These are phyloP conservation scores for Hapalemur alaotrensis DNA, from an alignment of 2,797 vertebrate genomes.

Conservation along the genomic window DNA sequence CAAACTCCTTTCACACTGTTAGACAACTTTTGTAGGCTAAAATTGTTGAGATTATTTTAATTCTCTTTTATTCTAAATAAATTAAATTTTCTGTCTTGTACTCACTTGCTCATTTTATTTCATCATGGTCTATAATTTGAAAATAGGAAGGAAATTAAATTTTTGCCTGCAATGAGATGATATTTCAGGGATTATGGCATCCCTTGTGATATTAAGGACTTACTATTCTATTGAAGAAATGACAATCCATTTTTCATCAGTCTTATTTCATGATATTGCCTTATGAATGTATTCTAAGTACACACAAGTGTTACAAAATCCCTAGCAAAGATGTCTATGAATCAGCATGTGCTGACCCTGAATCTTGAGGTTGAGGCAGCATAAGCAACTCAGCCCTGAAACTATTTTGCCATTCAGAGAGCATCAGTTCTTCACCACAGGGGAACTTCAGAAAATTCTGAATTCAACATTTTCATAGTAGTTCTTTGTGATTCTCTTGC, in stretches of 20 bases:
- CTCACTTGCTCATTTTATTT: constrained; percentile 64
- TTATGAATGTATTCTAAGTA: constrained; percentile 21
- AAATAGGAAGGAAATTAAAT: constrained; percentile 73
- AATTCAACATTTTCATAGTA: not conserved
- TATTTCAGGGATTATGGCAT: constrained; percentile 50
- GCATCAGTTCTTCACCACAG: not conserved
- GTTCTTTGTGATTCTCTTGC: constrained; percentile 37
- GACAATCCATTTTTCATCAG: constrained; percentile 43
- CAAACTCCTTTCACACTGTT: not conserved
- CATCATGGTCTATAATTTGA: constrained; percentile 68
- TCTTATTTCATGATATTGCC: constrained; percentile 24
- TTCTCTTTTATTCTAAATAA: constrained; percentile 64
- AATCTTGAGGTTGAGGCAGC: not conserved
- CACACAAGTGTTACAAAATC: not conserved
- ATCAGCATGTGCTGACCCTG: not conserved
- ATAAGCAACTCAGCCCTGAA: not conserved
- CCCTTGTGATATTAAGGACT: constrained; percentile 63
- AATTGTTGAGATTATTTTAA: constrained; percentile 62
- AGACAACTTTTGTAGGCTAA: constrained; percentile 57
- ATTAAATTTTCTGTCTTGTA: constrained; percentile 69
- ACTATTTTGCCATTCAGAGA: not conserved
- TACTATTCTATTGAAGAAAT: constrained; percentile 43
- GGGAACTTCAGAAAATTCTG: constrained; percentile 49
- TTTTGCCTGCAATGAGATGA: constrained; percentile 50
- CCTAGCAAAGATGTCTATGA: not conserved